Percentiles rank a stretch among this genome's conserved stretches.
Evolutionary conservation across 2,888 invertebrate genomes (phyloP).

Genomic region (Diplolepis rosae): DNA sequence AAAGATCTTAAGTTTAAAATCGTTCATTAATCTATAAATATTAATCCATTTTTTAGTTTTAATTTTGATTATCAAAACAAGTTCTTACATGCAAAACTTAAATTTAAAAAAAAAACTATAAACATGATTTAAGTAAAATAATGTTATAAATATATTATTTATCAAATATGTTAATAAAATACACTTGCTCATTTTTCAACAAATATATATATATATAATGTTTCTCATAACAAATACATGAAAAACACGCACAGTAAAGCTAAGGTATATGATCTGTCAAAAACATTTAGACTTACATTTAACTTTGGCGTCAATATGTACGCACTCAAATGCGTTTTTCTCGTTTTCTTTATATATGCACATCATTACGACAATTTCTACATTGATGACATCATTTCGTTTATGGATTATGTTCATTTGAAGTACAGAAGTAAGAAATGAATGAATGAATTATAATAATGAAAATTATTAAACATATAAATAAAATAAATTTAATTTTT

Average conservation of each 20-base stretch:
- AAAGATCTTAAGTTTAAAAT: too few relatives aligned
- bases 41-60: too few relatives aligned
- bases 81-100: too few relatives aligned
- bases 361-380: slow-evolving; percentile 34
- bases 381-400: slow-evolving; percentile 3
- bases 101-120: too few relatives aligned
- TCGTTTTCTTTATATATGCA: slow-evolving; percentile 37
- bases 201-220: slow-evolving; percentile 63
- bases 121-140: too few relatives aligned
- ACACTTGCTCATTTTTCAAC: slow-evolving; percentile 51
- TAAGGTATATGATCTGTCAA: slow-evolving; percentile 59
- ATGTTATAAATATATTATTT: too few relatives aligned
- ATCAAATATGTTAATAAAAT: neutral
- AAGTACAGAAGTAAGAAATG: neutral
- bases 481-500: neutral
- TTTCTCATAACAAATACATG: slow-evolving; percentile 65
- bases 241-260: slow-evolving; percentile 62
- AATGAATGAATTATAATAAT: neutral
- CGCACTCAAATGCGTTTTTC: slow-evolving; percentile 21
- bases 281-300: slow-evolving; percentile 59
- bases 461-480: neutral
- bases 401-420: neutral
- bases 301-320: slow-evolving; percentile 50
- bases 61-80: too few relatives aligned
- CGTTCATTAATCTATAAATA: too few relatives aligned